These are phyloP conservation scores for Colius striatus DNA, from an alignment of 2,113 vertebrate genomes.

Conservation along the genomic window DNA sequence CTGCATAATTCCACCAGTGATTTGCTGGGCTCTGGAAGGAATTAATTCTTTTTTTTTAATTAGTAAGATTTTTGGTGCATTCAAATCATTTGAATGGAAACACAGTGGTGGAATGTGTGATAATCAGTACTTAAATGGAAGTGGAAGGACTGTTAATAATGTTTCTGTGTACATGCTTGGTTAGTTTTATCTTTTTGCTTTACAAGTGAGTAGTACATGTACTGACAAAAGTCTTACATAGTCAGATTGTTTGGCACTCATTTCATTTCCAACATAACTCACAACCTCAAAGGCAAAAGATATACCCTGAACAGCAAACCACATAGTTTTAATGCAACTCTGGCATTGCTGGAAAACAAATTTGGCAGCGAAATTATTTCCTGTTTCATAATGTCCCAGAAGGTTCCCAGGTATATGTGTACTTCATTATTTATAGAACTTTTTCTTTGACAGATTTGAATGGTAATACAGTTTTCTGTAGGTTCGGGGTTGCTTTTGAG, in stretches of 20 bases:
- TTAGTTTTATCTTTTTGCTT: not conserved
- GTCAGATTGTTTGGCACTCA: not conserved
- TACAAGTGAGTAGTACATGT: not conserved
- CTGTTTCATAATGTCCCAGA: not conserved
- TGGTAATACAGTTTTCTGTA: not conserved
- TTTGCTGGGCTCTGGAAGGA: not conserved
- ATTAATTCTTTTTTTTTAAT: not conserved
- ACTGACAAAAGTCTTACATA: not conserved
- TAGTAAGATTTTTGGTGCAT: not conserved
- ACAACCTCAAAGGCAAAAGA: not conserved
- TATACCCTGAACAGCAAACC: not conserved
- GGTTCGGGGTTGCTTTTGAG: not conserved
- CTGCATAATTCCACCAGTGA: rapidly evolving
- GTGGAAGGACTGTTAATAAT: not conserved
- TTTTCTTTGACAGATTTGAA: not conserved
- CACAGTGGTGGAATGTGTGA: not conserved
- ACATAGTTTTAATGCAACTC: not conserved
- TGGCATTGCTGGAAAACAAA: not conserved
- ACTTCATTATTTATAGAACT: not conserved
- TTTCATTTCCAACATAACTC: not conserved
- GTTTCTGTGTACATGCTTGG: not conserved
- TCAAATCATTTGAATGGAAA: not conserved
- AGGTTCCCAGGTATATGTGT: not conserved
- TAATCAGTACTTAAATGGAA: not conserved
- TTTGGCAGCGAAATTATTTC: not conserved